Evolutionary conservation across 2,888 invertebrate species (phyloP).

Genomic region (Epinotia ramella): DNA sequence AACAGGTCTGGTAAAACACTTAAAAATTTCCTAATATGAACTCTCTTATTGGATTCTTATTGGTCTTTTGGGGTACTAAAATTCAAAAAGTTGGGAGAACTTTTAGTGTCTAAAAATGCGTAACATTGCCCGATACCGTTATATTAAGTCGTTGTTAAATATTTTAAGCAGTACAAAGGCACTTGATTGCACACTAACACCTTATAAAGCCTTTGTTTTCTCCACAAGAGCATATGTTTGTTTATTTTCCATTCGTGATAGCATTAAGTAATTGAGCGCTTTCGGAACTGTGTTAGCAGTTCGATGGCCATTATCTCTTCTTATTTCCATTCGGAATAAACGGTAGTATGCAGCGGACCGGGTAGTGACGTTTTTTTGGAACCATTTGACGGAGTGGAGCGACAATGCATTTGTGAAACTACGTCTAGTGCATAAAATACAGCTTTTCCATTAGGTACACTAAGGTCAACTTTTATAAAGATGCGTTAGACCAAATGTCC

Average conservation of each 20-base stretch:
- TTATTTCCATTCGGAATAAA: constrained; percentile 39
- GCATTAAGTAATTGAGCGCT: constrained; percentile 36
- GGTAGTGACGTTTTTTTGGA: constrained; percentile 51
- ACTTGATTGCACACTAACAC: neutral
- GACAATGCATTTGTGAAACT: constrained; percentile 46
- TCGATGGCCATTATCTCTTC: constrained; percentile 29
- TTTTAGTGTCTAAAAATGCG: neutral
- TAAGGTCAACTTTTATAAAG: no score
- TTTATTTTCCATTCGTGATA: constrained; percentile 29
- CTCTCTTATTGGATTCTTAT: neutral
- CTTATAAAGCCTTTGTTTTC: constrained; percentile 18
- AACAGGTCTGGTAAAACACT: neutral
- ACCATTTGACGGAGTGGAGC: constrained; percentile 69
- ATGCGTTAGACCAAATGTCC: no score
- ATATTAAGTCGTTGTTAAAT: neutral
- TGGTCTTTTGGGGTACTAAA: neutral
- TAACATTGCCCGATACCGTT: neutral
- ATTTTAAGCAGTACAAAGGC: neutral
- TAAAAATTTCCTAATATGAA: neutral
- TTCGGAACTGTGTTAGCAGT: constrained; percentile 40
- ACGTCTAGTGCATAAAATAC: constrained; percentile 11
- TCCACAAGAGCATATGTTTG: constrained; percentile 2
- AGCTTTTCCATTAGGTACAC: constrained; percentile 9
- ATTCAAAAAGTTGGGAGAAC: neutral
- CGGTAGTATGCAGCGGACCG: constrained; percentile 39